These are phyloP conservation scores for Campoplex capitator DNA, from an alignment of 2,888 invertebrate genomes.

Conservation along the genomic window DNA sequence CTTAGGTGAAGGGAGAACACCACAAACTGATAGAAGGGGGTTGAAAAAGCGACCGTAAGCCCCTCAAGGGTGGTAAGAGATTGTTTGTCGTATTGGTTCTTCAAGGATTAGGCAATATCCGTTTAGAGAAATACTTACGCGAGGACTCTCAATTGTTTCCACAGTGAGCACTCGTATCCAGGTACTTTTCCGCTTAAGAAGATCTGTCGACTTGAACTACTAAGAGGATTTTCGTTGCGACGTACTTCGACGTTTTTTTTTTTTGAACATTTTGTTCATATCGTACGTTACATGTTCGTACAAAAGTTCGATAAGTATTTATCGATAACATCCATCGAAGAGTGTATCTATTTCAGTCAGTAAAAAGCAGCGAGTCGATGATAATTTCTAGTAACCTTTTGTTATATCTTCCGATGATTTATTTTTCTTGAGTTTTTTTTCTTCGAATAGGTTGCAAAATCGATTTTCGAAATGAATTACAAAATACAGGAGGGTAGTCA, in stretches of 20 bases:
- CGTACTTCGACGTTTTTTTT: conserved; percentile 27
- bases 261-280: background rate
- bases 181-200: conserved; percentile 39
- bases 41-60: conserved; percentile 78
- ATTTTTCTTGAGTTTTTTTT: conserved; percentile 21
- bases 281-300: conserved; percentile 10
- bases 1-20: conserved; percentile 69
- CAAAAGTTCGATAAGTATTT: conserved; percentile 35
- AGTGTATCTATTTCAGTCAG: conserved; percentile 9
- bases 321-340: conserved; percentile 1
- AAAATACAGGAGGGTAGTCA: background rate
- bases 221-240: conserved; percentile 29
- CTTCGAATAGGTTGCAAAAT: background rate
- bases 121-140: conserved; percentile 76
- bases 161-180: conserved; percentile 35
- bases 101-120: conserved; percentile 79
- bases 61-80: conserved; percentile 82
- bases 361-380: background rate
- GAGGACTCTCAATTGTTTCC: conserved; percentile 62
- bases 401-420: conserved; percentile 15
- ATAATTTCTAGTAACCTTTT: background rate
- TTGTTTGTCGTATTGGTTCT: conserved; percentile 83
- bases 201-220: conserved; percentile 42
- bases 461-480: background rate
- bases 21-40: conserved; percentile 68